Evolutionary conservation across 1,140 invertebrate genomes (phyloP).

Genomic region (Drosophila mojavensis): DNA sequence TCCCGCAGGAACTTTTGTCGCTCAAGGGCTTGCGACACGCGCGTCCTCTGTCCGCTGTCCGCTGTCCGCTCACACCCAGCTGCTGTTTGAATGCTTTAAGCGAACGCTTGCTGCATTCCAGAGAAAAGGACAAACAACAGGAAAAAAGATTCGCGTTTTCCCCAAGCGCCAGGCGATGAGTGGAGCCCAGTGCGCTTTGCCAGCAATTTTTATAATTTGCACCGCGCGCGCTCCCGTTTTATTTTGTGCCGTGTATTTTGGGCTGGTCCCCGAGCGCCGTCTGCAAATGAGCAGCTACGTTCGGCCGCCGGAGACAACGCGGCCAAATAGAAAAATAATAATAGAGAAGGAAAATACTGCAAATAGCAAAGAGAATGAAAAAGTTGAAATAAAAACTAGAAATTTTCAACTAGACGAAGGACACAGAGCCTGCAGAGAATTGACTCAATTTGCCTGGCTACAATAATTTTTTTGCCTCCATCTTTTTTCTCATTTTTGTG

Average conservation of each 20-base stretch:
- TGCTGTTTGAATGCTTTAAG: slow-evolving; percentile 36
- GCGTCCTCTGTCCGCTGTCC: not conserved
- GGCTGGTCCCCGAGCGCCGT: slow-evolving; percentile 45
- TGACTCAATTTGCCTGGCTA: slow-evolving; percentile 63
- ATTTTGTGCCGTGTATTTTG: slow-evolving; percentile 14
- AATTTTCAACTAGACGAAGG: slow-evolving; percentile 60
- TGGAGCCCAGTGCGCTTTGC: slow-evolving; percentile 71
- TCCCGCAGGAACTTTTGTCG: slow-evolving; percentile 44
- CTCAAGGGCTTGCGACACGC: slow-evolving; percentile 49
- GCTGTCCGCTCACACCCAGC: not conserved
- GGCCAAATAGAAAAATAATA: slow-evolving; percentile 70
- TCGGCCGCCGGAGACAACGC: slow-evolving; percentile 22
- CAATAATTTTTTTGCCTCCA: slow-evolving; percentile 17
- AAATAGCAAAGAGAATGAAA: too few relatives aligned
- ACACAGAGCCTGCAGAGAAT: slow-evolving; percentile 57
- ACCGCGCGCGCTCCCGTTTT: slow-evolving; percentile 38
- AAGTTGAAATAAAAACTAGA: slow-evolving; percentile 21
- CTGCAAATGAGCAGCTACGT: slow-evolving; percentile 71
- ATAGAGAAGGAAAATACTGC: not conserved
- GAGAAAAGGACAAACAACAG: slow-evolving; percentile 1
- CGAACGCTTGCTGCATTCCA: not conserved
- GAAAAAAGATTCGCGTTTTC: slow-evolving; percentile 37
- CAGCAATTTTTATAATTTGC: slow-evolving; percentile 81
- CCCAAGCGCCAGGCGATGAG: slow-evolving; percentile 63
- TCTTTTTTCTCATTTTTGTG: slow-evolving; percentile 30